Conservation (phyloP, 2,888 invertebrate genomes). For the Taenaris catops region DNA sequence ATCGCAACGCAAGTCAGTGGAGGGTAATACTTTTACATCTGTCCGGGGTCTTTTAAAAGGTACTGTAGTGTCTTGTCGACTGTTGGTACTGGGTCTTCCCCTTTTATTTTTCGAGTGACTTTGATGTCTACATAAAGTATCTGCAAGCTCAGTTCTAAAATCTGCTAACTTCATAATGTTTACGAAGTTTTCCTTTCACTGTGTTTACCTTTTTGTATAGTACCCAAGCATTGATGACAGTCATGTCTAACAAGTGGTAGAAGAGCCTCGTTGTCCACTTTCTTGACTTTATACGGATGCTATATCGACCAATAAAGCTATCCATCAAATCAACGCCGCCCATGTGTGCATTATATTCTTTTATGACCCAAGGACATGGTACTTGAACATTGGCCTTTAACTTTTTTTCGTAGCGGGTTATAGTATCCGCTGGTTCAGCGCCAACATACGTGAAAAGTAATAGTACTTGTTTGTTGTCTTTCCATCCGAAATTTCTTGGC, state of each 20-base stretch:
- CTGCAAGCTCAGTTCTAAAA: slow-evolving; percentile 24
- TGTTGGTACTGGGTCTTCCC: slow-evolving; percentile 33
- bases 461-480: too few relatives aligned
- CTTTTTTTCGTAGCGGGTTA: slow-evolving; percentile 34
- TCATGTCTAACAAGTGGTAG: too few relatives aligned
- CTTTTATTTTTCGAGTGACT: too few relatives aligned
- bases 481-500: too few relatives aligned
- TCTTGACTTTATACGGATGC: slow-evolving; percentile 33
- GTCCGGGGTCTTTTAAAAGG: slow-evolving; percentile 27
- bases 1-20: too few relatives aligned
- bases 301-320: slow-evolving; percentile 33
- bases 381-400: slow-evolving; percentile 32
- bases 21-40: too few relatives aligned
- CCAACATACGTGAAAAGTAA: too few relatives aligned
- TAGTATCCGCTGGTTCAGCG: too few relatives aligned
- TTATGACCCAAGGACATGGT: slow-evolving; percentile 33
- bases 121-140: too few relatives aligned
- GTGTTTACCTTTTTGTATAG: slow-evolving; percentile 35
- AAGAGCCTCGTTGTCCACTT: too few relatives aligned
- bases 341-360: too few relatives aligned
- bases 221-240: slow-evolving; percentile 39
- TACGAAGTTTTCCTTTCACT: slow-evolving; percentile 25
- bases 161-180: slow-evolving; percentile 17
- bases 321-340: slow-evolving; percentile 25
- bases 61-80: slow-evolving; percentile 29